Conservation (phyloP, 2,113 vertebrate genomes). For the Leptobrachium leishanense region DNA sequence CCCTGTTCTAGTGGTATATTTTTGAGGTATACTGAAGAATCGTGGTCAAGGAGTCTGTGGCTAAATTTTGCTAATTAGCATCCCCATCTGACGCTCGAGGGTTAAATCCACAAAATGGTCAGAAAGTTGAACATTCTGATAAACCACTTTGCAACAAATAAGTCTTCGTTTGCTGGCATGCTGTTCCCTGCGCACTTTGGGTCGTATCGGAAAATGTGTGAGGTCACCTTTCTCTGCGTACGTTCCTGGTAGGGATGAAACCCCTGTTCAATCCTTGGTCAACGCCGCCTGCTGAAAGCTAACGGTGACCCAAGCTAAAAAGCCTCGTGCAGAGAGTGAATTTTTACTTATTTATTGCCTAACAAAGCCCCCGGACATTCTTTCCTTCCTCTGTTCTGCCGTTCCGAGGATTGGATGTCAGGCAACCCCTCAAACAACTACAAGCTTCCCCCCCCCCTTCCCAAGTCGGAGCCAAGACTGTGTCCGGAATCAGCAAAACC, state of each 20-base stretch:
- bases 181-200: background rate
- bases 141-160: too few relatives aligned
- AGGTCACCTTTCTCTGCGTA: background rate
- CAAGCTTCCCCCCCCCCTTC: background rate
- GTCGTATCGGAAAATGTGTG: background rate
- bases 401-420: background rate
- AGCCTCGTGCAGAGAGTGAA: background rate
- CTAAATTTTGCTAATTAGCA: too few relatives aligned
- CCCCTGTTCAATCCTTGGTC: background rate
- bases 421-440: background rate
- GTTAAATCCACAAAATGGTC: too few relatives aligned
- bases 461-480: background rate
- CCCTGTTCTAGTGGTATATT: too few relatives aligned
- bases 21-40: too few relatives aligned
- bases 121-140: too few relatives aligned
- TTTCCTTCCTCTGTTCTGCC: background rate
- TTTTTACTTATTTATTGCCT: conserved; percentile 1
- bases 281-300: background rate
- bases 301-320: background rate
- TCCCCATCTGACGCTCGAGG: too few relatives aligned
- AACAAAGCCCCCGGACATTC: background rate
- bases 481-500: background rate
- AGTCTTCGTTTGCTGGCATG: too few relatives aligned
- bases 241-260: background rate
- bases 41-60: too few relatives aligned